Base-by-base conservation (phyloP, 2,888 invertebrate genomes). In the Ophraella communa region DNA sequence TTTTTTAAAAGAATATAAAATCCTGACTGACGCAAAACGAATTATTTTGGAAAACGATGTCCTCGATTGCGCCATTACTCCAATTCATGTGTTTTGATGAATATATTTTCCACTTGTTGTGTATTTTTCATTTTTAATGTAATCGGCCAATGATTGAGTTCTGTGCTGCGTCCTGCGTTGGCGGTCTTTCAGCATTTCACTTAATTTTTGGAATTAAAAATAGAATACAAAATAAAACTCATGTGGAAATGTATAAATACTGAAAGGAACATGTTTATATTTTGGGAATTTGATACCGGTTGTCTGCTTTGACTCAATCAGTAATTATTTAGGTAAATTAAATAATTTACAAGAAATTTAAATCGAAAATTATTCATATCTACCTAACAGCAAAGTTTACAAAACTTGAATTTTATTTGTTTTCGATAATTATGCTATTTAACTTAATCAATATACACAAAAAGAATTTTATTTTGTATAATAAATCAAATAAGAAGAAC, bases 71-170 rank as follows among this genome's bases (percentile, higher is more conserved):
- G 45, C 45, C 30, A 56, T 30, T 56, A 27, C 18, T 56, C 56
- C 45, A 56, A 20, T 56, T 56, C 20, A 56, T 56, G 18, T 42
- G 20, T 55, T 55, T 30, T 30, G 55, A 42, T 55, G 44, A 27
- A 56, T 56, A 27, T 45, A 20, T 56, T 56, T 56, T 56, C 27
- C 45, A 56, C 55, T 55, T 55, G 55, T 44, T 27, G 18, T 24
- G 21, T 11, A 56, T 56, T 56, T 56, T 56, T 56, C 42, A 56
- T 30, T 30, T 56, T 56, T 20, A 45, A 56, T 56, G 20, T 56
- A 45, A 56, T 45, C 45, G 56, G 44, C 18, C 56, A 18, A 14
- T 35, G 56, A 56, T 56, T 30, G 30, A 56, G 56, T 56, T 56
- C 56, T 45, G 30, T 18, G 56, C 23, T 11, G 42, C 4, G 45